Evolutionary conservation across 2,797 vertebrate genomes (phyloP).

Genomic region (Liparis tanakae): DNA sequence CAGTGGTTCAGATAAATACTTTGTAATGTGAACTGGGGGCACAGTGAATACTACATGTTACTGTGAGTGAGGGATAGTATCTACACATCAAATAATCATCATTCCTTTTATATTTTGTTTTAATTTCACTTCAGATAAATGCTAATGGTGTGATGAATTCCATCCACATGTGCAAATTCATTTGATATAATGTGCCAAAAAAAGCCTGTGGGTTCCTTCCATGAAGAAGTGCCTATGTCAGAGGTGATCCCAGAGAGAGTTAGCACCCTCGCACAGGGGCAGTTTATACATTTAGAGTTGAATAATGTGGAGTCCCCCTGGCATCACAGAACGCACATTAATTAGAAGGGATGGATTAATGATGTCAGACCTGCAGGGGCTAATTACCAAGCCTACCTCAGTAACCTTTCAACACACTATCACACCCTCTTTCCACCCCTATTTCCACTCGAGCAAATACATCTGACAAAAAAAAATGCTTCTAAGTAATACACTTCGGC

Average conservation of each 20-base stretch:
- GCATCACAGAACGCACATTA: constrained; percentile 76
- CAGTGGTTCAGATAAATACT: constrained; percentile 81
- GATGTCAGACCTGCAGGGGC: constrained; percentile 82
- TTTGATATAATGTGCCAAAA: constrained; percentile 58
- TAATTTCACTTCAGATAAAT: constrained; percentile 27
- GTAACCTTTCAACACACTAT: constrained; percentile 83
- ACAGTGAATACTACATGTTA: constrained; percentile 33
- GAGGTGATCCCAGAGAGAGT: constrained; percentile 64
- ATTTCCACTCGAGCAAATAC: constrained; percentile 55
- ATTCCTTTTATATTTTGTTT: constrained; percentile 14
- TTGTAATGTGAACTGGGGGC: constrained; percentile 75
- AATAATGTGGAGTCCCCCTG: constrained; percentile 80
- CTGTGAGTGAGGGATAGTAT: background rate
- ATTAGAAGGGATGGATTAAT: constrained; percentile 86
- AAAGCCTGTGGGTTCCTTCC: constrained; percentile 61
- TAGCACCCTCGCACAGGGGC: constrained; percentile 53
- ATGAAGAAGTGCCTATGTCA: constrained; percentile 66
- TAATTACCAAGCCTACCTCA: constrained; percentile 84
- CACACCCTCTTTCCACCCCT: constrained; percentile 55
- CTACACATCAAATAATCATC: constrained; percentile 14
- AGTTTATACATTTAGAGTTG: constrained; percentile 77
- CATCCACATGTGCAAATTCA: constrained; percentile 47
- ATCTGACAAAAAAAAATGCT: constrained; percentile 62
- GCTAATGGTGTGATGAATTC: constrained; percentile 39
- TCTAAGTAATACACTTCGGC: constrained; percentile 38